Base-by-base conservation (phyloP, 2,797 vertebrate genomes). In the Hydrocynus forskahlii region DNA sequence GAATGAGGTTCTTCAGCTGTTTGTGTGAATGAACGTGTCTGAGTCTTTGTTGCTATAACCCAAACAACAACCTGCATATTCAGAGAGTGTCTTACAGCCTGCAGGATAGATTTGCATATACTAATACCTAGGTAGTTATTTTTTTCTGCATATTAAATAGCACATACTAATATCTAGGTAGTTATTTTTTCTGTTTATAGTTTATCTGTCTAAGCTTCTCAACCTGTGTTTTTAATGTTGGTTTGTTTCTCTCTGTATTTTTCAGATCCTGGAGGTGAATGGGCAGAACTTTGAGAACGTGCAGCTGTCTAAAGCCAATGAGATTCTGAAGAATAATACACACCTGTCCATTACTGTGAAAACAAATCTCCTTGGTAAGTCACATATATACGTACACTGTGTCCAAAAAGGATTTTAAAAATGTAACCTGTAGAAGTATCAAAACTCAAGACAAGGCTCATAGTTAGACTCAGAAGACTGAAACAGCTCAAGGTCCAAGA, bases 271-370 rank as follows among this genome's bases (percentile, higher is more conserved):
- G 92, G 98, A 99, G 92, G 97, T 99, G 69, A 99, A 99, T 76
- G 98, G 98, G 78, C 97, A 99, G 92, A 99, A 99, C 87, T 99
- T 99, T 88, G 98, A 99, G 93, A 99, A 98, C 74, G 96, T 99
- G 88, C 98, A 97, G 88, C 94, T 99, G 87, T 95, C 92, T 84
- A 99, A 99, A 96, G 98, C 97, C 91, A 97, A 97, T 75, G 98
- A 99, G 94, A 99, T 99, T 89, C 95, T 99, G 91, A 96, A 96
- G 93, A 99, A 99, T 95, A 99, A 99, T 92, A 99, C 98, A 40
- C 98, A 99, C 91, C 91, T 99, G 89, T 98, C 98, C 81, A 98
- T 99, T 95, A 99, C 98, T 97, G 98, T 99, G 96, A 99, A 99
- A 96, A 99, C 97, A 69, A 99, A 99, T 88, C 95, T 99, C 86